phyloP scores from a whole-genome alignment of 2,113 vertebrate genomes.

The Promerops cafer region DNA sequence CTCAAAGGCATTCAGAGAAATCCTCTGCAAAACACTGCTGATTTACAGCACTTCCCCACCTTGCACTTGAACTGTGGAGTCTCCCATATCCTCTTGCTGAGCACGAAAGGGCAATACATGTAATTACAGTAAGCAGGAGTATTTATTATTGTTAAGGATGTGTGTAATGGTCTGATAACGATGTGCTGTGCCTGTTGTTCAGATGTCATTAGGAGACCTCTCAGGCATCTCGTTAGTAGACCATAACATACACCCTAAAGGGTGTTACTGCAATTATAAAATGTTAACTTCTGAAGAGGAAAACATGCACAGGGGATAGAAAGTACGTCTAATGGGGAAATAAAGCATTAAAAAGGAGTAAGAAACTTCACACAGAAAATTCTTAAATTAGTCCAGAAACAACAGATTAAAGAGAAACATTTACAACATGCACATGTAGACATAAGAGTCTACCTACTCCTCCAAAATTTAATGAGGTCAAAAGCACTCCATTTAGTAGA shows the following conservation, averaged over 20 bases:
- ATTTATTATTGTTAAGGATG: conserved; percentile 1
- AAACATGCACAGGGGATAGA: background rate
- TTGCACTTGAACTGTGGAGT: background rate
- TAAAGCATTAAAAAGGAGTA: background rate
- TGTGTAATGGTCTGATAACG: background rate
- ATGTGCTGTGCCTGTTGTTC: background rate
- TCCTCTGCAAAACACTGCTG: background rate
- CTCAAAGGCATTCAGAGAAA: background rate
- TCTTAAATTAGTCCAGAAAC: background rate
- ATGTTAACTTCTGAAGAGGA: background rate
- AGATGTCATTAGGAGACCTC: conserved; percentile 22
- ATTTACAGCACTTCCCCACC: background rate
- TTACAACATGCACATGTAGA: background rate
- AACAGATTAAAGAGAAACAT: background rate
- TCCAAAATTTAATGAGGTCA: background rate
- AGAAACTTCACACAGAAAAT: background rate
- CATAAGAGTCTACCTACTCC: background rate
- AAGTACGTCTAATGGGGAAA: background rate
- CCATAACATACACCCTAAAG: background rate
- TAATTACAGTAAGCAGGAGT: background rate
- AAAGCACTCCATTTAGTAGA: background rate
- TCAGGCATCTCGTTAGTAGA: conserved; percentile 13
- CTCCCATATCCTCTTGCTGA: background rate
- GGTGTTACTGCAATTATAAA: conserved; percentile 15
- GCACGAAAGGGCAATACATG: background rate